phyloP scores from a whole-genome alignment of 2,797 vertebrate genomes.

The Mormyrops attenuatus region DNA sequence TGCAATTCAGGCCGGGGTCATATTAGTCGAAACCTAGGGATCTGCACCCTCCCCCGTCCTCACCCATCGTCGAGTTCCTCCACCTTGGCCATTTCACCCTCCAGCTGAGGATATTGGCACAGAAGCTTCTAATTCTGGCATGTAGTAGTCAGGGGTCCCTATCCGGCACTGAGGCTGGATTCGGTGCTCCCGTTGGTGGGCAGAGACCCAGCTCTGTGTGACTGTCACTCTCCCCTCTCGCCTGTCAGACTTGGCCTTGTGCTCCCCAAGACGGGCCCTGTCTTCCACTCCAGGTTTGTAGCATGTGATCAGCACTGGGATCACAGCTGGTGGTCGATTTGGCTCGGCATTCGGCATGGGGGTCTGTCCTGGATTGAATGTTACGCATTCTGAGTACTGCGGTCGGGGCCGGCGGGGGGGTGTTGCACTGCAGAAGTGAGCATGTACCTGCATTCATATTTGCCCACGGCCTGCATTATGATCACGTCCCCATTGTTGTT shows the following conservation, averaged over 20 bases:
- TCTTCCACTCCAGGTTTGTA: constrained; percentile 66
- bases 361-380: constrained; percentile 39
- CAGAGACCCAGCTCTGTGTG: constrained; percentile 36
- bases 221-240: constrained; percentile 58
- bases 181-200: background rate
- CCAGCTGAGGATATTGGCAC: background rate
- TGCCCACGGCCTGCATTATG: constrained; percentile 37
- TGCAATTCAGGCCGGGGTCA: background rate
- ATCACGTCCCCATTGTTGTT: constrained; percentile 29
- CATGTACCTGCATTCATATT: constrained; percentile 16
- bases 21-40: background rate
- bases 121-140: background rate
- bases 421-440: constrained; percentile 14
- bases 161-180: background rate
- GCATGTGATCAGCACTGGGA: constrained; percentile 40
- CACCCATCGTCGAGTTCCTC: no score
- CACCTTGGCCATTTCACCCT: background rate
- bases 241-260: constrained; percentile 65
- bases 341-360: constrained; percentile 34
- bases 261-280: constrained; percentile 55
- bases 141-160: background rate
- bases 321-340: constrained; percentile 23
- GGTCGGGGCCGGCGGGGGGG: constrained; percentile 21
- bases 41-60: background rate
- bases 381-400: constrained; percentile 1